These are phyloP conservation scores for Drosophila longiperda DNA, from an alignment of 2,888 invertebrate species.

Conservation along the genomic window DNA sequence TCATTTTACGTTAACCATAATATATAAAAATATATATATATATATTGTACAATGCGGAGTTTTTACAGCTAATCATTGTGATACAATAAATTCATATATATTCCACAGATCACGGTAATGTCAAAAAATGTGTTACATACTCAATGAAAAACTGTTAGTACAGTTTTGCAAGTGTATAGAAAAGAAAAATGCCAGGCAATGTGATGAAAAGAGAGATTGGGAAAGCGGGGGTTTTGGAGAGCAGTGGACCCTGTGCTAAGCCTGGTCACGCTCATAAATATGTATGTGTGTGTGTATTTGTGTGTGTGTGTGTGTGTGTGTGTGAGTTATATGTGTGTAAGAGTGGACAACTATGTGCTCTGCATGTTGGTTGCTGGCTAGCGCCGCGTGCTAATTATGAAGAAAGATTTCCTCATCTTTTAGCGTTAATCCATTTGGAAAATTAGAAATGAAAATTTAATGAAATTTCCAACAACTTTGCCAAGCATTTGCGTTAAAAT, in stretches of 20 bases:
- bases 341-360: constrained; percentile 71
- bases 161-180: constrained; percentile 14
- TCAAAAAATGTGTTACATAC: background rate
- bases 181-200: constrained; percentile 27
- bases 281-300: constrained; percentile 14
- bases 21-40: no score
- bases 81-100: background rate
- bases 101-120: background rate
- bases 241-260: constrained; percentile 30
- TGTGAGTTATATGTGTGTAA: constrained; percentile 21
- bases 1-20: no score
- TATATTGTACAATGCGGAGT: background rate
- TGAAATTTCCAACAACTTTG: constrained; percentile 74
- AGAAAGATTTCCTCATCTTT: constrained; percentile 83
- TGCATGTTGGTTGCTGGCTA: constrained; percentile 56
- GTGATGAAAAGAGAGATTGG: constrained; percentile 2
- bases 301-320: constrained; percentile 15
- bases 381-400: constrained; percentile 81
- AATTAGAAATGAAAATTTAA: constrained; percentile 83
- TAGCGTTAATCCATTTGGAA: constrained; percentile 83
- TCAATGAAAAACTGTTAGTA: background rate
- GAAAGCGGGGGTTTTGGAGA: constrained; percentile 13
- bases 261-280: constrained; percentile 46
- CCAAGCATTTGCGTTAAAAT: constrained; percentile 41
- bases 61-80: background rate